These are phyloP conservation scores for Drosophila pectinifera DNA, from an alignment of 1,140 invertebrate species.

Conservation along the genomic window DNA sequence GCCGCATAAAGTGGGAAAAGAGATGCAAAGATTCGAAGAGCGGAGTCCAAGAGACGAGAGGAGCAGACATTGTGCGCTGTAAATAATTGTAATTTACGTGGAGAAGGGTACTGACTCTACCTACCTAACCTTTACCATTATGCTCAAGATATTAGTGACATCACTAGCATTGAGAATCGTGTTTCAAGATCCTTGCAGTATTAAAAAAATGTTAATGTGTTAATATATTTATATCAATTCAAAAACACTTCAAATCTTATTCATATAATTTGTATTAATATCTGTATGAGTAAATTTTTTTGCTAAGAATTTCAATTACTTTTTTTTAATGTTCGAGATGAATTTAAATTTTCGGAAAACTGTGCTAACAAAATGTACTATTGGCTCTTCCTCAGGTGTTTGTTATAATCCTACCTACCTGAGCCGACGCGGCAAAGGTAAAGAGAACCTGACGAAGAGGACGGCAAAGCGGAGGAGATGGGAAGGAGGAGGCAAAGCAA, in stretches of 20 bases:
- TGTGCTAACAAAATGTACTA: background rate
- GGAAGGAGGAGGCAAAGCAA: slow-evolving; percentile 21
- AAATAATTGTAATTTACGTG: slow-evolving; percentile 81
- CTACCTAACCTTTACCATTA: slow-evolving; percentile 10
- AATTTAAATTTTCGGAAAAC: too few relatives aligned
- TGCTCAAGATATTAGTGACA: background rate
- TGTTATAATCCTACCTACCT: slow-evolving; percentile 53
- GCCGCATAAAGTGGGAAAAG: slow-evolving; percentile 32
- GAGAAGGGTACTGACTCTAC: slow-evolving; percentile 64
- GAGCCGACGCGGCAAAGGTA: slow-evolving; percentile 45
- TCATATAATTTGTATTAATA: background rate
- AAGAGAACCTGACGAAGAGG: slow-evolving; percentile 25
- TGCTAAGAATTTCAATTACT: background rate
- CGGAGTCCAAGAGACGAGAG: slow-evolving; percentile 8
- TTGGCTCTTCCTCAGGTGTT: slow-evolving; percentile 17
- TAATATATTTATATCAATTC: too few relatives aligned
- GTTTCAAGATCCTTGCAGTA: too few relatives aligned
- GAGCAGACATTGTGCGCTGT: slow-evolving; percentile 62
- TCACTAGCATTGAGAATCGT: background rate
- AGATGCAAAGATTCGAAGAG: slow-evolving; percentile 4
- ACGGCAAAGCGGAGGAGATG: slow-evolving; percentile 4
- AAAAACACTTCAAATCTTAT: too few relatives aligned
- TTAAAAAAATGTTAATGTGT: too few relatives aligned
- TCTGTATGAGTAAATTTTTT: too few relatives aligned
- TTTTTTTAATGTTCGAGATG: too few relatives aligned